These are phyloP conservation scores for Leptopterna dolabrata DNA, from an alignment of 2,888 invertebrate genomes.

Conservation along the genomic window DNA sequence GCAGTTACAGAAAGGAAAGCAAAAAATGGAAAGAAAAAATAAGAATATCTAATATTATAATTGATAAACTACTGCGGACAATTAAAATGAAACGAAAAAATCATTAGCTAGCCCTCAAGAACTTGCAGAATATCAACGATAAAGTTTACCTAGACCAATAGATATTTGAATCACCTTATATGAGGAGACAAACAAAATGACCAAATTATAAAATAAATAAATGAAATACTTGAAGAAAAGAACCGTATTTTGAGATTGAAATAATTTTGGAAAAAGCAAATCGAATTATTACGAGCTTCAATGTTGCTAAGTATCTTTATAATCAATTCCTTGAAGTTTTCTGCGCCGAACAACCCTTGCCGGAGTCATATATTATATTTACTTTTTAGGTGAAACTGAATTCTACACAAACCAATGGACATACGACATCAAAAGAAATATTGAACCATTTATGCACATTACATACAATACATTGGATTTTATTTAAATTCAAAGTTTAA, in stretches of 20 bases:
- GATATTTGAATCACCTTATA: background rate
- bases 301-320: background rate
- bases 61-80: background rate
- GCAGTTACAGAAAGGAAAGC: conserved; percentile 22
- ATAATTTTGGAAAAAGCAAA: background rate
- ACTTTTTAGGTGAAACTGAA: background rate
- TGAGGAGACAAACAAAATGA: conserved; percentile 31
- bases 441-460: conserved; percentile 1
- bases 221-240: background rate
- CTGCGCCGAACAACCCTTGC: background rate
- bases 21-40: background rate
- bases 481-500: background rate
- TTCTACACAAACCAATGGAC: conserved; percentile 15
- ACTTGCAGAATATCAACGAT: background rate
- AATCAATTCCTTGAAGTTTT: background rate
- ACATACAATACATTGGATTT: background rate
- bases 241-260: background rate
- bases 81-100: background rate
- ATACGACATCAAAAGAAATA: conserved; percentile 13
- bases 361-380: background rate
- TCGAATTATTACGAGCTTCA: background rate
- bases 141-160: background rate
- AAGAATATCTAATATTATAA: background rate
- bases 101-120: background rate
- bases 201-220: too few relatives aligned